Conservation (phyloP, 2,888 invertebrate genomes). For the Endotricha flammealis region DNA sequence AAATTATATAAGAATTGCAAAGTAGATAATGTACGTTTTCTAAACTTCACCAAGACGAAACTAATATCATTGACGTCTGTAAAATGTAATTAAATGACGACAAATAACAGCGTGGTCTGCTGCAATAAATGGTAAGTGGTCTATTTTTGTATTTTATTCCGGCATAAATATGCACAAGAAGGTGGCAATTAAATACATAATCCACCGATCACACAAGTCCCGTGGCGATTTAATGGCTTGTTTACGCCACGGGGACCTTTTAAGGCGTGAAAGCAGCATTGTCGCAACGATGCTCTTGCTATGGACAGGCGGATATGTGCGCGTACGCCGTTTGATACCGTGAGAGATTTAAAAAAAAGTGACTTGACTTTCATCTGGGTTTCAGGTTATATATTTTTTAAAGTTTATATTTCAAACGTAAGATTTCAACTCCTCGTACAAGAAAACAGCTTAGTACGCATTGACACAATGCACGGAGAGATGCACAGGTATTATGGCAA, state of each 20-base stretch:
- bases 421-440: slow-evolving; percentile 80
- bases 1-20: too few species aligned
- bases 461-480: slow-evolving; percentile 83
- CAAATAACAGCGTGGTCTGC: not conserved
- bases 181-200: slow-evolving; percentile 68
- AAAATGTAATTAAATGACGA: not conserved
- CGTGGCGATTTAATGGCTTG: slow-evolving; percentile 60
- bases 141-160: slow-evolving; percentile 28
- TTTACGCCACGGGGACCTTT: slow-evolving; percentile 64
- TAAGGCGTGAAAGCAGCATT: slow-evolving; percentile 75
- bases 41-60: too few species aligned
- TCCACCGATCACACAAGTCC: slow-evolving; percentile 57
- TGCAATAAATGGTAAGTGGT: slow-evolving; percentile 18
- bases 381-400: slow-evolving; percentile 1
- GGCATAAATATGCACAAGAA: slow-evolving; percentile 48
- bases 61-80: too few species aligned
- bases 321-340: slow-evolving; percentile 41
- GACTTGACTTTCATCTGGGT: slow-evolving; percentile 7
- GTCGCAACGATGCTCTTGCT: slow-evolving; percentile 56
- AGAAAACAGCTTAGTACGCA: slow-evolving; percentile 83
- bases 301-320: slow-evolving; percentile 53
- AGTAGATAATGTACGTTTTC: too few species aligned
- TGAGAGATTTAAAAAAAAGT: slow-evolving; percentile 23
- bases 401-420: too few species aligned
- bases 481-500: slow-evolving; percentile 83